Conservation (phyloP, 1,140 invertebrate genomes). For the Ruditapes philippinarum region DNA sequence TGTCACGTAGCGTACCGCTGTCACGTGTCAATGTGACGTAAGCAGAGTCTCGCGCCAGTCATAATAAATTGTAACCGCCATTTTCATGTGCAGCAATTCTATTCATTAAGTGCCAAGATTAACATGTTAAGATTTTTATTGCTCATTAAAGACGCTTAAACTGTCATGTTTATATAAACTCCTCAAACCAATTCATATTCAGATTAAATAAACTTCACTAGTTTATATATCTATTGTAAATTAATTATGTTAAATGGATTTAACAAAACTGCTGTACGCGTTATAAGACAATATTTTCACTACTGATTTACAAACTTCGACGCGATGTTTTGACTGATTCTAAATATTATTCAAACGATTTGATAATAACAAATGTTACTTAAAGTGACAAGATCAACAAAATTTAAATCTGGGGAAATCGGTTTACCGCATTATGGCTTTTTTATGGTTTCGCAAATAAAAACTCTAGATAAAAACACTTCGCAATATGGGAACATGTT, state of each 20-base stretch:
- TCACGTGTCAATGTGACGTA: no score
- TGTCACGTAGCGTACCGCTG: no score
- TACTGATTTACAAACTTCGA: neutral
- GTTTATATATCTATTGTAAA: conserved; percentile 32
- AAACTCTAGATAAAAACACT: no score
- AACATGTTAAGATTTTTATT: conserved; percentile 35
- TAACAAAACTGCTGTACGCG: neutral
- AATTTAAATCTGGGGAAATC: conserved; percentile 35
- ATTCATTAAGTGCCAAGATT: conserved; percentile 32
- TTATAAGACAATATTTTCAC: neutral
- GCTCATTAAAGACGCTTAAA: conserved; percentile 46
- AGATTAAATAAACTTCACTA: conserved; percentile 14
- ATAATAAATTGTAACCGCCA: no score
- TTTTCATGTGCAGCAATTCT: no score
- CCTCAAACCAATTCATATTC: neutral
- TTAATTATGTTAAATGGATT: conserved; percentile 25
- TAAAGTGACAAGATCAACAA: conserved; percentile 26
- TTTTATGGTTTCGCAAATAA: neutral
- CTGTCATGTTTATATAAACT: conserved; percentile 30
- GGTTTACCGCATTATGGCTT: conserved; percentile 17
- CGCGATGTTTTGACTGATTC: neutral
- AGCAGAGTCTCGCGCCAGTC: no score
- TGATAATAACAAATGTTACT: neutral
- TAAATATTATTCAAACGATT: conserved; percentile 42
- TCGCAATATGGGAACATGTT: no score